Conservation (phyloP, 2,888 invertebrate genomes). For the Lydus trimaculatus region DNA sequence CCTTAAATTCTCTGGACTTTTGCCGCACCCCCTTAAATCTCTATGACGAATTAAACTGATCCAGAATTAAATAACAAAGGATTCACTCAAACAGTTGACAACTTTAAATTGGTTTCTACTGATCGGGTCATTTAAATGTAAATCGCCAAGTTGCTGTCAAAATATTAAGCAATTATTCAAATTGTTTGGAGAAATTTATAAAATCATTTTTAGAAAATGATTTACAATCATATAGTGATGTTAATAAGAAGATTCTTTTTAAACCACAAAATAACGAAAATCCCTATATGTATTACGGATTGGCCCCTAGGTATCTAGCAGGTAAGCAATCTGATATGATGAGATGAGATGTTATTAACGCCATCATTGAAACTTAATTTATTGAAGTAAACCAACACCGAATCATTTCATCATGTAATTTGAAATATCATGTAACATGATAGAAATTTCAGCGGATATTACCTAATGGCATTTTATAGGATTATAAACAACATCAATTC, state of each 20-base stretch:
- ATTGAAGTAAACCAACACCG: constrained; percentile 39
- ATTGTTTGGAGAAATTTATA: constrained; percentile 28
- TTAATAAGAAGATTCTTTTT: too few relatives aligned
- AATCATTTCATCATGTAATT: constrained; percentile 36
- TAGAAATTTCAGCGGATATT: constrained; percentile 31
- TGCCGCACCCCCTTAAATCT: constrained; percentile 41
- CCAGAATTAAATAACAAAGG: constrained; percentile 61
- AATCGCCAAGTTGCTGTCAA: constrained; percentile 61
- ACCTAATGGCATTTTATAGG: constrained; percentile 30
- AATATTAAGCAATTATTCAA: constrained; percentile 61
- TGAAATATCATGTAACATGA: constrained; percentile 32
- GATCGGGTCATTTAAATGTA: constrained; percentile 61
- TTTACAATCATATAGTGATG: neutral
- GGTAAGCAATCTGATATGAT: constrained; percentile 35
- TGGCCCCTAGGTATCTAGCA: constrained; percentile 28
- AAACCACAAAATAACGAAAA: constrained; percentile 28
- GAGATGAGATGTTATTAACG: constrained; percentile 35
- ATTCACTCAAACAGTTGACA: constrained; percentile 61
- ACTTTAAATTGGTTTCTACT: constrained; percentile 62
- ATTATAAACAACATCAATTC: constrained; percentile 13
- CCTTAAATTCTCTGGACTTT: constrained; percentile 21
- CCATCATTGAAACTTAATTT: constrained; percentile 38
- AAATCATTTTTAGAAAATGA: neutral
- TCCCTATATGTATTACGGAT: constrained; percentile 9
- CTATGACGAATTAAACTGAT: constrained; percentile 55